Percentiles rank a stretch among this genome's conserved stretches.
Evolutionary conservation across 1,140 invertebrate genomes (phyloP).

Genomic region (Adoxophyes honmai): DNA sequence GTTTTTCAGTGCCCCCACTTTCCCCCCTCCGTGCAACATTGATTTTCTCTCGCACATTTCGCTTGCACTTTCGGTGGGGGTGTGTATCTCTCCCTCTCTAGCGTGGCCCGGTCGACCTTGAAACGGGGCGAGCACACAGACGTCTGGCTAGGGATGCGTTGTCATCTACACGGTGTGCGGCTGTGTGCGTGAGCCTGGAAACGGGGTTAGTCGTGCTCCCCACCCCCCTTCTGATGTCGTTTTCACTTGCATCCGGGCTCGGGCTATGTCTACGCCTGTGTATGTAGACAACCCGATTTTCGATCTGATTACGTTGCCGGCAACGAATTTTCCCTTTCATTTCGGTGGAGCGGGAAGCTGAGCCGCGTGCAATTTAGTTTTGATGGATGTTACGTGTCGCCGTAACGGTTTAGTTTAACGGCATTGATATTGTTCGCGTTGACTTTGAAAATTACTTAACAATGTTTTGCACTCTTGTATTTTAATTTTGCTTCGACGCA

Average conservation of each 20-base stretch:
- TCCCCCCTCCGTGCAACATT: conserved; percentile 65
- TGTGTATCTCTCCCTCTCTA: conserved; percentile 45
- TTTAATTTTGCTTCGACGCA: not conserved
- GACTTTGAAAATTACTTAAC: not conserved
- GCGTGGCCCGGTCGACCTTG: conserved; percentile 51
- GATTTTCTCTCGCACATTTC: conserved; percentile 70
- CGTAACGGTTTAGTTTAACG: conserved; percentile 1
- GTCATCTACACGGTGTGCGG: conserved; percentile 34
- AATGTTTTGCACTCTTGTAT: conserved; percentile 4
- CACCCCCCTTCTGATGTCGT: conserved; percentile 40
- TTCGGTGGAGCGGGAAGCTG: conserved; percentile 1
- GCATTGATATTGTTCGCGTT: not conserved
- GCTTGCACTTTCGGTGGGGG: conserved; percentile 64
- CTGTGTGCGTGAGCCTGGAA: conserved; percentile 45
- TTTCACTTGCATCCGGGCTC: conserved; percentile 66
- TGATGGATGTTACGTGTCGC: conserved; percentile 5
- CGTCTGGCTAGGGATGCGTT: conserved; percentile 35
- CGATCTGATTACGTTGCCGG: conserved; percentile 39
- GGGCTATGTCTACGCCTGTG: conserved; percentile 23
- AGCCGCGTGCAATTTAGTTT: conserved; percentile 11
- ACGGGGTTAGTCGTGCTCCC: conserved; percentile 64
- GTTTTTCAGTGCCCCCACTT: conserved; percentile 48
- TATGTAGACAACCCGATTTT: conserved; percentile 34
- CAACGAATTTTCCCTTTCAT: conserved; percentile 29
- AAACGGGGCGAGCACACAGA: conserved; percentile 52